Evolutionary conservation across 35 echinoderm and acorn worm species (phyloP).

Genomic region (Ophiothrix spiculata): DNA sequence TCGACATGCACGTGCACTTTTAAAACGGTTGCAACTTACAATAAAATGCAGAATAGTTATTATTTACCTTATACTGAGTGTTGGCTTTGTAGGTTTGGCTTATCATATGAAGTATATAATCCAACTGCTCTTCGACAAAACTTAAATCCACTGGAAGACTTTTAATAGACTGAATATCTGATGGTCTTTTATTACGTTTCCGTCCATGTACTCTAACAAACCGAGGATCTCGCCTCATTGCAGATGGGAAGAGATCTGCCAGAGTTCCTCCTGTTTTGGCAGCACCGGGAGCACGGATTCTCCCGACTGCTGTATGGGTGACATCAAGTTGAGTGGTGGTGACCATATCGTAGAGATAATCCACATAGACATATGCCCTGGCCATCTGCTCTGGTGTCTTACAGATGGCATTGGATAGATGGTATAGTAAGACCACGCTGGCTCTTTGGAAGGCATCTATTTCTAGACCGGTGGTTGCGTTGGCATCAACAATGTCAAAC

Average conservation of each 20-base stretch:
- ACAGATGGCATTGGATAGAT: background rate
- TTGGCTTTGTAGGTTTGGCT: background rate
- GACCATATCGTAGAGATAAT: background rate
- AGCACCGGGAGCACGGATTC: background rate
- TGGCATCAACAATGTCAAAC: background rate
- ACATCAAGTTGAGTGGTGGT: background rate
- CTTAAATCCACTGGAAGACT: background rate
- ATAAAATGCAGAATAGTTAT: too few relatives aligned
- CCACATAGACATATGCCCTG: background rate
- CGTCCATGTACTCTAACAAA: background rate
- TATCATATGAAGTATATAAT: background rate
- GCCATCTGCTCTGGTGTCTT: background rate
- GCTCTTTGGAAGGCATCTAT: background rate
- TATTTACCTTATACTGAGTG: conserved; percentile 11
- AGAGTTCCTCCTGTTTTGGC: background rate
- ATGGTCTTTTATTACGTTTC: background rate
- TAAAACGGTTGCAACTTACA: too few relatives aligned
- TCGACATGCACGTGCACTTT: too few relatives aligned
- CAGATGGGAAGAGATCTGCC: background rate
- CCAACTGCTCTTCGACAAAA: background rate
- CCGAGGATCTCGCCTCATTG: background rate
- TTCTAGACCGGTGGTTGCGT: background rate
- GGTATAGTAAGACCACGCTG: background rate
- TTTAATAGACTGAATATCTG: background rate
- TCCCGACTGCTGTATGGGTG: background rate